phyloP scores from a whole-genome alignment of 2,113 vertebrate species.

The Ascaphus truei region DNA sequence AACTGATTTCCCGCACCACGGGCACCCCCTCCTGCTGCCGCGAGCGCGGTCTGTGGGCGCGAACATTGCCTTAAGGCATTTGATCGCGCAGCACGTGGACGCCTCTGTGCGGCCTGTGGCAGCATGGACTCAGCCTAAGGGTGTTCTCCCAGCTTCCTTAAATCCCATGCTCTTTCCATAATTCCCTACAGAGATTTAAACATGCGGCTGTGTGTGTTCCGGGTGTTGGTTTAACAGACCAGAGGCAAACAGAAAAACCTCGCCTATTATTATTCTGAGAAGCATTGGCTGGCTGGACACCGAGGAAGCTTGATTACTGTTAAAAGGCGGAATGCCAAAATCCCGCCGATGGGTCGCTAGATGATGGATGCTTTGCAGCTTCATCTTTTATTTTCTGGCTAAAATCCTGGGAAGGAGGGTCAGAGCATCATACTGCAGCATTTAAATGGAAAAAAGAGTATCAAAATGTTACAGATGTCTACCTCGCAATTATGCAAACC shows the following conservation, averaged over 20 bases:
- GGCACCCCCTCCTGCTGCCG: too few species aligned
- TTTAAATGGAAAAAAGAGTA: slow-evolving; percentile 40
- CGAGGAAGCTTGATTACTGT: slow-evolving; percentile 39
- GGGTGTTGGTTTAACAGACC: slow-evolving; percentile 2
- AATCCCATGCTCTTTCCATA: too few species aligned
- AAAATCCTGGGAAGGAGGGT: slow-evolving; percentile 43
- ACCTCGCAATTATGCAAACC: background rate
- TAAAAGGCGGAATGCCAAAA: slow-evolving; percentile 29
- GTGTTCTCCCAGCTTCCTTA: too few species aligned
- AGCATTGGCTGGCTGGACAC: slow-evolving; percentile 9
- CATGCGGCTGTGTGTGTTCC: background rate
- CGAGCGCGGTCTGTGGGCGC: too few species aligned
- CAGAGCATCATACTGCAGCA: slow-evolving; percentile 32
- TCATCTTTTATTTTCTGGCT: slow-evolving; percentile 40
- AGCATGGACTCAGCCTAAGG: too few species aligned
- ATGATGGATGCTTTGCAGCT: slow-evolving; percentile 23
- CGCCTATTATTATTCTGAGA: background rate
- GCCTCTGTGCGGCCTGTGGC: too few species aligned
- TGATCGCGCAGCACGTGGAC: too few species aligned
- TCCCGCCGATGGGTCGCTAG: background rate
- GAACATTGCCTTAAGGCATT: too few species aligned
- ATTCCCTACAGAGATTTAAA: too few species aligned
- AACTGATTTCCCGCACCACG: too few species aligned
- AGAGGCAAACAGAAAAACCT: background rate
- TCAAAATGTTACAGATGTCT: slow-evolving; percentile 5